Evolutionary conservation across 2,888 invertebrate genomes (phyloP).

Genomic region (Euspilapteryx auroguttella): DNA sequence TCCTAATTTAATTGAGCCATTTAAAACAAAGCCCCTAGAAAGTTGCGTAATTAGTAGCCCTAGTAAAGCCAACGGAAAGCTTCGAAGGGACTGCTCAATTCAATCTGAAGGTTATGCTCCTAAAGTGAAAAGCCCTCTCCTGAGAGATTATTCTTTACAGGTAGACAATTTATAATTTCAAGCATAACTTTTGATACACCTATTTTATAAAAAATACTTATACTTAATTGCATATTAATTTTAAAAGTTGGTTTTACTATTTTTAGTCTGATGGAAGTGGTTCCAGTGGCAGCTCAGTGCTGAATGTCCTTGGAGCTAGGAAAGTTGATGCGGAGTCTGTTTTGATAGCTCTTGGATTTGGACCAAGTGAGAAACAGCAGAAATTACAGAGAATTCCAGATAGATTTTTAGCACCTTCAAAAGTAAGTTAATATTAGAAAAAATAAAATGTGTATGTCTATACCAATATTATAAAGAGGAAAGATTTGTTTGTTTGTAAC

Average conservation of each 20-base stretch:
- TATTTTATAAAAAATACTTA: too few relatives aligned
- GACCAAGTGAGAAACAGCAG: slow-evolving; percentile 69
- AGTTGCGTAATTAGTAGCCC: slow-evolving; percentile 30
- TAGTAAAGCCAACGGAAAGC: slow-evolving; percentile 22
- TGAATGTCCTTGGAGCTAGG: slow-evolving; percentile 80
- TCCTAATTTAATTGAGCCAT: slow-evolving; percentile 25
- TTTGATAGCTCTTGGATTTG: slow-evolving; percentile 79
- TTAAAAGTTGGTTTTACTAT: too few relatives aligned
- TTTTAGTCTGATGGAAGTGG: slow-evolving; percentile 50
- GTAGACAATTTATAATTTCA: too few relatives aligned
- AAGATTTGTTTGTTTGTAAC: too few relatives aligned
- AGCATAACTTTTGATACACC: too few relatives aligned
- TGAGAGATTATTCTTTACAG: slow-evolving; percentile 53
- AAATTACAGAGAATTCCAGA: slow-evolving; percentile 78
- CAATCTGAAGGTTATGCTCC: slow-evolving; percentile 49
- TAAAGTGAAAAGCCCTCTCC: slow-evolving; percentile 42
- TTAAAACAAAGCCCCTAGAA: slow-evolving; percentile 40
- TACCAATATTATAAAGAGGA: too few relatives aligned
- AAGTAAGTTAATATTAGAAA: slow-evolving; percentile 38
- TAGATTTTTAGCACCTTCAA: slow-evolving; percentile 79
- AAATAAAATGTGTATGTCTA: too few relatives aligned
- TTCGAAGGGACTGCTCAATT: slow-evolving; percentile 45
- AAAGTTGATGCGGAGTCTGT: slow-evolving; percentile 90
- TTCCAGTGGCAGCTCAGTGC: slow-evolving; percentile 73
- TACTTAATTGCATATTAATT: too few relatives aligned